Conservation (phyloP, 2,113 vertebrate genomes). For the Cromileptes altivelis region DNA sequence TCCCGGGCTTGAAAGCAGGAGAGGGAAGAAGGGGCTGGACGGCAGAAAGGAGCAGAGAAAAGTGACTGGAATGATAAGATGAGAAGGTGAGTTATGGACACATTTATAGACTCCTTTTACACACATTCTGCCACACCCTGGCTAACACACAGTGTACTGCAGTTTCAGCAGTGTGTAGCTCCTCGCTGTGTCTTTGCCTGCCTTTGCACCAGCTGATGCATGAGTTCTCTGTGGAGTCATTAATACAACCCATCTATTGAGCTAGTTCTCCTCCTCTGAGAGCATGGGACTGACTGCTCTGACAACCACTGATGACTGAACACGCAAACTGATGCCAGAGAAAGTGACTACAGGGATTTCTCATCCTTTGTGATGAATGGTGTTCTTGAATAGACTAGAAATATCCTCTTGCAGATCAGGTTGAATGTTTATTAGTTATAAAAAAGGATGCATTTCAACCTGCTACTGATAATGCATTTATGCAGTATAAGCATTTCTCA, state of each 20-base stretch:
- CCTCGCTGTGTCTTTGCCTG: conserved; percentile 60
- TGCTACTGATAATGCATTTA: neutral
- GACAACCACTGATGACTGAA: conserved; percentile 73
- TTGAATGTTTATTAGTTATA: conserved; percentile 27
- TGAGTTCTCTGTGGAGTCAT: conserved; percentile 77
- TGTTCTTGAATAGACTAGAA: conserved; percentile 44
- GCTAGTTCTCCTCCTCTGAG: conserved; percentile 74
- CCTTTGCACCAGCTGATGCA: conserved; percentile 74
- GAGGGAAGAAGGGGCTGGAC: conserved; percentile 52
- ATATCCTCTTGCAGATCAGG: conserved; percentile 35
- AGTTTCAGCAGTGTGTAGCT: conserved; percentile 56
- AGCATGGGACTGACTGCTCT: conserved; percentile 68
- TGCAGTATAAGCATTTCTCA: neutral
- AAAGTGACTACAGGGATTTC: conserved; percentile 70
- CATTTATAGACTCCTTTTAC: conserved; percentile 49
- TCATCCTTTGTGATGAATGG: conserved; percentile 60
- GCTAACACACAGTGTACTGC: conserved; percentile 54
- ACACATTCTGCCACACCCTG: conserved; percentile 59
- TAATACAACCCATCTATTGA: conserved; percentile 78
- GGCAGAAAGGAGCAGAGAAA: conserved; percentile 65
- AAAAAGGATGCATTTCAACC: conserved; percentile 24
- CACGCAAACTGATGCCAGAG: conserved; percentile 67
- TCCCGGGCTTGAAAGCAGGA: conserved; percentile 60
- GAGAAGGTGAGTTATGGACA: conserved; percentile 78
- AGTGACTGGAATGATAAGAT: conserved; percentile 82